Conservation (phyloP, 2,888 invertebrate genomes). For the Conops quadrifasciatus region DNA sequence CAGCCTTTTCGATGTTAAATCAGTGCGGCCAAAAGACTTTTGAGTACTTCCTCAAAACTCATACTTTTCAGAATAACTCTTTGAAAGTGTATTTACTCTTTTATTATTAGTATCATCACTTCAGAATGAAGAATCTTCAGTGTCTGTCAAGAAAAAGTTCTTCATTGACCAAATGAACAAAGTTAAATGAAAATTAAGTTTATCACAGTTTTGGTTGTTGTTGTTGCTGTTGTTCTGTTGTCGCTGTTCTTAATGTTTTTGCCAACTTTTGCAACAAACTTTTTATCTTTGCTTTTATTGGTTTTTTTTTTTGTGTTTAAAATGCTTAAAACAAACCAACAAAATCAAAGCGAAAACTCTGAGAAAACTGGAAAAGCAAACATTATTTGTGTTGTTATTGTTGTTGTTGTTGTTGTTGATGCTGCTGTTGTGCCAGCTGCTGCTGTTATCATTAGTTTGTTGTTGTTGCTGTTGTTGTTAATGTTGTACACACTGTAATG, state of each 20-base stretch:
- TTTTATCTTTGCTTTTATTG: not conserved
- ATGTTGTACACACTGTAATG: not conserved
- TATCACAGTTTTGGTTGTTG: constrained; percentile 12
- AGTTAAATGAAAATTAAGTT: not conserved
- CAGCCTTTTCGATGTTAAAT: no score
- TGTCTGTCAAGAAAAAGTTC: constrained; percentile 11
- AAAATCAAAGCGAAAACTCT: not conserved
- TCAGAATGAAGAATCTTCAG: no score
- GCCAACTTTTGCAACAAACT: not conserved
- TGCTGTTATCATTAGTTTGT: not conserved
- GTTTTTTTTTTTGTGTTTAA: not conserved
- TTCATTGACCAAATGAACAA: not conserved
- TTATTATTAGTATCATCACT: no score
- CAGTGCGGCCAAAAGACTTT: no score
- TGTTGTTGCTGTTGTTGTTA: constrained; percentile 9
- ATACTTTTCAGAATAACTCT: no score
- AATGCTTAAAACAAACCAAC: constrained; percentile 1
- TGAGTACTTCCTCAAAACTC: no score
- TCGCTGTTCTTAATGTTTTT: not conserved
- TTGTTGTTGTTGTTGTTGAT: not conserved
- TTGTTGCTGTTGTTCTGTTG: not conserved
- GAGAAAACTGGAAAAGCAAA: constrained; percentile 11
- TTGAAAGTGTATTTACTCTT: no score
- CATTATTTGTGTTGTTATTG: constrained; percentile 1
- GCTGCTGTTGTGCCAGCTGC: not conserved